Evolutionary conservation across 2,113 vertebrate species (phyloP), one percentile per base, ranked within the genome.

Genomic region (Tragelaphus imberbis): DNA sequence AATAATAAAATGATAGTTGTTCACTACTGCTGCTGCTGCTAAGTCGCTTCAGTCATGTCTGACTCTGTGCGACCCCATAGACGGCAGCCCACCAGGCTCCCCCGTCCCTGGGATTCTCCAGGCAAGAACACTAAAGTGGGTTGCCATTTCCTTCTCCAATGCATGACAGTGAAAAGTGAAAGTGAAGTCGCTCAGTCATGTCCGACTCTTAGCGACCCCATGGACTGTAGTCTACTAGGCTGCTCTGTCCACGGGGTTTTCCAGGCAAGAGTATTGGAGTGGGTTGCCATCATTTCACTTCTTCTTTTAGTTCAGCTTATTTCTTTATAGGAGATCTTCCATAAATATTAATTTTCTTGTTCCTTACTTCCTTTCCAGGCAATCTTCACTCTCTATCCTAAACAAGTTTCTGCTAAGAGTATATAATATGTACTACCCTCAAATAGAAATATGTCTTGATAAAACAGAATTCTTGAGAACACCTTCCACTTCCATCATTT

Each of bases 401-500:
- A 47, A 79, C 0, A 80, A 14, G 51, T 89, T 65, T 96, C n/a
- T 97, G 17, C 36, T 30, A 86, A 65, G 15, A 89, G 6, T 91
- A 14, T 36, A 44, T 55, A 68, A 25, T 75, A 28, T 55, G 33
- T 40, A 40, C 27, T 80, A 68, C 11, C 17, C 56, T 51, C 17
- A 86, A 49, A 59, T 5, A 88, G 17, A 6, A 95, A 47, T 87
- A 80, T 61, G 2, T 58, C 19, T 90, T 51, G 21, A 49, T 91
- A 58, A 49, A 28, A 30, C 44, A 17, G 30, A 91, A 68, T 49
- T 81, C 47, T 51, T 92, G 59, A 53, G 92, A 92, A n/a, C 19
- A 89, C 12, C 53, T 96, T 86, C 59, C 3, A 33, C 87, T 94
- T 95, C 44, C 14, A 61, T 82, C 36, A 59, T 77, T 94, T 96